These are phyloP conservation scores for Raja brachyura DNA, from an alignment of 2,113 vertebrate genomes.

Conservation along the genomic window DNA sequence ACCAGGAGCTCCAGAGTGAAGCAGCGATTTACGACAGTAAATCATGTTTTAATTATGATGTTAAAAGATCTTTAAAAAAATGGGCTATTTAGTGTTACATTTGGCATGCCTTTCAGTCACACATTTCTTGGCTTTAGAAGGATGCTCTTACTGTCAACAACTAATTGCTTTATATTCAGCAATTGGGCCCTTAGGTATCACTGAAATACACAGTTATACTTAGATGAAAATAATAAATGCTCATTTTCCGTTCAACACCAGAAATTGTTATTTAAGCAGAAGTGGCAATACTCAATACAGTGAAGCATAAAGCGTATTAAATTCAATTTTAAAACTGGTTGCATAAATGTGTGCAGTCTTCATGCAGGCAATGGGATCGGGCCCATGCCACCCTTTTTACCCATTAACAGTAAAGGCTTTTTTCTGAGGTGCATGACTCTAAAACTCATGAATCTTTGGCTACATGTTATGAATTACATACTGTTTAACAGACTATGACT, in stretches of 20 bases:
- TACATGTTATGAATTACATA: neutral
- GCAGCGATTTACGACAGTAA: neutral
- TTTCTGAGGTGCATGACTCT: too few relatives aligned
- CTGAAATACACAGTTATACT: neutral
- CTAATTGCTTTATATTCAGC: neutral
- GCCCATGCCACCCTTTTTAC: too few relatives aligned
- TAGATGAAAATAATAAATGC: neutral
- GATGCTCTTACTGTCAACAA: neutral
- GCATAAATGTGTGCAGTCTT: too few relatives aligned
- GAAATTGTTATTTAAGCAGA: neutral
- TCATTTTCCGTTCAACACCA: neutral
- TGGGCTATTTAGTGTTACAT: neutral
- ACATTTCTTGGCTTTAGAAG: neutral
- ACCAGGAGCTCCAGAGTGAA: neutral
- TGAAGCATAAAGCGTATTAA: neutral
- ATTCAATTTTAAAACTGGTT: conserved; percentile 17
- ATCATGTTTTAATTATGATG: neutral
- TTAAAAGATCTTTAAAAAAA: neutral
- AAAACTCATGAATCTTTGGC: neutral
- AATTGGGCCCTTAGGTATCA: neutral
- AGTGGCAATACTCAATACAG: neutral
- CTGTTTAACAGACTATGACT: neutral
- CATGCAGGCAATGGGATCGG: too few relatives aligned
- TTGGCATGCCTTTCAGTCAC: too few relatives aligned
- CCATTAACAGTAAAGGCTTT: too few relatives aligned